phyloP scores from a whole-genome alignment of 2,797 vertebrate genomes.

The Pangasius larnaudii region DNA sequence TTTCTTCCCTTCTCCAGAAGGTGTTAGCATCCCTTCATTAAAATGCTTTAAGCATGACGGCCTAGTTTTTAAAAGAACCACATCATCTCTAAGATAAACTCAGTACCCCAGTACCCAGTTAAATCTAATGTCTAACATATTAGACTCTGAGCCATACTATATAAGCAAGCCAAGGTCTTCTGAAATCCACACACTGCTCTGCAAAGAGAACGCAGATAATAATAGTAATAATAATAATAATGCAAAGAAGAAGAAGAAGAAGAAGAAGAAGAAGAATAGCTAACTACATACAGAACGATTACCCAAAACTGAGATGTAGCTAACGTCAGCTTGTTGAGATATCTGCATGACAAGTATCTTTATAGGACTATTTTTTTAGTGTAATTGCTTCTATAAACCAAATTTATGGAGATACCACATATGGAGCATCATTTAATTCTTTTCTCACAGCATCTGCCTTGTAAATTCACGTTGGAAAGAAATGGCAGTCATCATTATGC shows the following conservation, averaged over 20 bases:
- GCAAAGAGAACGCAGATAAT: neutral
- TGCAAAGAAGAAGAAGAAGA: neutral
- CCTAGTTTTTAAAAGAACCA: neutral
- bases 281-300: neutral
- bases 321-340: neutral
- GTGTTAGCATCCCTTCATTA: neutral
- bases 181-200: neutral
- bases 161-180: neutral
- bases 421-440: constrained; percentile 14
- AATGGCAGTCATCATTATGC: constrained; percentile 7
- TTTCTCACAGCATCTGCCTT: neutral
- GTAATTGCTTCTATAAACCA: constrained; percentile 2
- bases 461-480: neutral
- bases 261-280: neutral
- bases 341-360: constrained; percentile 1
- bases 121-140: neutral
- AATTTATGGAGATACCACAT: constrained; percentile 2
- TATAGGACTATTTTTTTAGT: constrained; percentile 1
- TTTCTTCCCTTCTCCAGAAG: neutral
- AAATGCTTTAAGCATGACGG: neutral
- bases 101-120: neutral
- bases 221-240: neutral
- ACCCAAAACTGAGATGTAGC: neutral
- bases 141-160: neutral
- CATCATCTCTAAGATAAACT: neutral